Evolutionary conservation across 2,888 invertebrate genomes (phyloP), one percentile per base, ranked within the genome.

Genomic region (Agelastica alni): DNA sequence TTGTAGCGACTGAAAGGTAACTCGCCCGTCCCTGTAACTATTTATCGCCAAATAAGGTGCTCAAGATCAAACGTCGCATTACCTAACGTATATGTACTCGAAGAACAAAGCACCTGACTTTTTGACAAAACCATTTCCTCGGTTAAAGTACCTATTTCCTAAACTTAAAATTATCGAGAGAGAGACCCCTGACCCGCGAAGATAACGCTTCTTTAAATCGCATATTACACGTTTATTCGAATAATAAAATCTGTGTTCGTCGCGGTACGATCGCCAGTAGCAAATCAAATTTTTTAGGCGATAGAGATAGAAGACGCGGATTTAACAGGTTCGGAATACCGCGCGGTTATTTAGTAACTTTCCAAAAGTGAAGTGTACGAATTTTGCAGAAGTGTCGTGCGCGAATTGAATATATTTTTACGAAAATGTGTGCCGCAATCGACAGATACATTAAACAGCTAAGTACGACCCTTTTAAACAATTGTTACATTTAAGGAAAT

Each of bases 181-280:
- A n/a, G 9, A 39, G 20, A 20, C 20, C 20, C 37, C 37, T 39
- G 37, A 39, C 37, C 37, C 37, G 6, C 37, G 10, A 20, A 39
- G 18, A 39, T 26, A 26, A 9, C 26, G n/a, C n/a, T n/a, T n/a
- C n/a, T n/a, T n/a, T n/a, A n/a, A n/a, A n/a, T n/a, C n/a, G n/a
- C n/a, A n/a, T n/a, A n/a, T n/a, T n/a, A n/a, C n/a, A n/a, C n/a
- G n/a, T n/a, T n/a, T n/a, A n/a, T n/a, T n/a, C n/a, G 9, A 26
- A 26, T 26, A 26, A 26, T 7, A 26, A 26, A 26, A 7, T 26
- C 6, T 26, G 9, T 7, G 9, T 26, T 26, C 26, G 9, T 26
- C 9, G 26, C 9, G 3, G 6, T 7, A 26, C 26, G 6, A 26
- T 26, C 26, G 6, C 26, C 26, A n/a, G n/a, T n/a, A n/a, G 26